A percentile compares a stretch with the other conserved stretches of the same genome.
These are phyloP conservation scores for Sminthurides bifidus DNA, from an alignment of 1,140 invertebrate genomes.

Conservation along the genomic window DNA sequence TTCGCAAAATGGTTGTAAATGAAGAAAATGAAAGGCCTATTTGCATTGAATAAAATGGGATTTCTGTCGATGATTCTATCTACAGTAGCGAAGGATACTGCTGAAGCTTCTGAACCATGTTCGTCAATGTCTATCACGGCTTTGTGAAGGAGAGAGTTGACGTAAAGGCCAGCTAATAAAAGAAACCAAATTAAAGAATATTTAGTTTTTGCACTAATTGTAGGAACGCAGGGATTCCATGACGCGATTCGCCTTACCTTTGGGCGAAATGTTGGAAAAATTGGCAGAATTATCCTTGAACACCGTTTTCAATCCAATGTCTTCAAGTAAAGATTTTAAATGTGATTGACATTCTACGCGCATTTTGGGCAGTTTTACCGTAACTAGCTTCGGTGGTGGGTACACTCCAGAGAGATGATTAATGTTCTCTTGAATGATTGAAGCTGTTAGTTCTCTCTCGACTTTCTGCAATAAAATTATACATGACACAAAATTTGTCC, in stretches of 20 bases:
- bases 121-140: slow-evolving; percentile 39
- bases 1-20: slow-evolving; percentile 22
- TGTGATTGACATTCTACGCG: too few relatives aligned
- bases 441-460: too few relatives aligned
- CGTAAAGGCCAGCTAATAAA: slow-evolving; percentile 16
- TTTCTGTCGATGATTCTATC: slow-evolving; percentile 22
- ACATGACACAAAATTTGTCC: too few relatives aligned
- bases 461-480: too few relatives aligned
- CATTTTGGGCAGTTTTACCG: too few relatives aligned
- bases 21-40: slow-evolving; percentile 32
- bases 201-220: too few relatives aligned
- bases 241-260: too few relatives aligned
- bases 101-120: slow-evolving; percentile 39
- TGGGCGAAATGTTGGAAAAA: slow-evolving; percentile 39
- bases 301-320: slow-evolving; percentile 44
- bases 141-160: slow-evolving; percentile 34
- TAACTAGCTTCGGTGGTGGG: too few relatives aligned
- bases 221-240: too few relatives aligned
- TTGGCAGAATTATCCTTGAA: slow-evolving; percentile 48
- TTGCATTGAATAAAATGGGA: slow-evolving; percentile 22
- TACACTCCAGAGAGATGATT: too few relatives aligned
- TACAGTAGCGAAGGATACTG: slow-evolving; percentile 33
- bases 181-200: neutral
- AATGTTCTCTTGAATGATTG: too few relatives aligned
- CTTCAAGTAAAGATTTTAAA: too few relatives aligned